These are phyloP conservation scores for Chlorodrepanis virens DNA, from an alignment of 2,113 vertebrate species.

Conservation along the genomic window DNA sequence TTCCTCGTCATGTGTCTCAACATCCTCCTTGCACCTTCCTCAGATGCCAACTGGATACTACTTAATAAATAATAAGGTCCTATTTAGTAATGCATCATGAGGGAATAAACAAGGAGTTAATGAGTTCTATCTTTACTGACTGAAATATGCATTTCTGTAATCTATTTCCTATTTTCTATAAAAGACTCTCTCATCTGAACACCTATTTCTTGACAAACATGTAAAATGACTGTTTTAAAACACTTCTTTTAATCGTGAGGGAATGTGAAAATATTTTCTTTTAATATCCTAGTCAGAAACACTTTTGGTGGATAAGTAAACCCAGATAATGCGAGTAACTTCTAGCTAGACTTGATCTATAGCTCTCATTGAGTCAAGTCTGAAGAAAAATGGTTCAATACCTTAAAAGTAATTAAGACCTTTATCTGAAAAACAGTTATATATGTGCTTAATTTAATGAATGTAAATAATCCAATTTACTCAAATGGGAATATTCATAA, in stretches of 20 bases:
- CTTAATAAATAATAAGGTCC: neutral
- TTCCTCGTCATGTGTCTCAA: neutral
- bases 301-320: neutral
- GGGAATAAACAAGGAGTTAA: neutral
- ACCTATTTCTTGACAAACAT: neutral
- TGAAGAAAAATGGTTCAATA: slow-evolving; percentile 62
- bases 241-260: neutral
- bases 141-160: neutral
- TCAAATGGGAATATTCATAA: slow-evolving; percentile 59
- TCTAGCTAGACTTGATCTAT: slow-evolving; percentile 49
- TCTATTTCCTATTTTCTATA: neutral
- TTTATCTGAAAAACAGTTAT: slow-evolving; percentile 61
- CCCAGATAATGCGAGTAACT: neutral
- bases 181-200: neutral
- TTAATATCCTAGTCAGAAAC: neutral
- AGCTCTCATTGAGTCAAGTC: slow-evolving; percentile 55
- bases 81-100: neutral
- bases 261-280: neutral
- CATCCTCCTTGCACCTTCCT: neutral
- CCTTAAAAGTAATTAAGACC: slow-evolving; percentile 62
- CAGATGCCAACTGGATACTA: neutral
- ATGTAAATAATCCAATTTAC: slow-evolving; percentile 49
- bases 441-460: slow-evolving; percentile 57
- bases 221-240: neutral
- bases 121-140: neutral